These are phyloP conservation scores for Pterois miles DNA, from an alignment of 2,797 vertebrate genomes.

Conservation along the genomic window DNA sequence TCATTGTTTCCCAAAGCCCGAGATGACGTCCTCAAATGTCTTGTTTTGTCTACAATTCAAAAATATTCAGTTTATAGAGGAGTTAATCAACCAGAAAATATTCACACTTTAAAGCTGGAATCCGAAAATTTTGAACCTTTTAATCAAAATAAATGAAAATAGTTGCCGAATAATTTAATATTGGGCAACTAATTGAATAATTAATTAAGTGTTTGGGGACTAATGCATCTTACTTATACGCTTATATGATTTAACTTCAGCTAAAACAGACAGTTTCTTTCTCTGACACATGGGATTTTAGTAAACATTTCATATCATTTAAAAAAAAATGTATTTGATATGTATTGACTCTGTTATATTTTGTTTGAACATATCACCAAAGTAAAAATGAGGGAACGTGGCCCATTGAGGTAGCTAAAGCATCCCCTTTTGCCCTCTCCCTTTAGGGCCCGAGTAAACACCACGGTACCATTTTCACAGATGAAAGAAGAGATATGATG, in stretches of 20 bases:
- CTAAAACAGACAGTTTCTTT: background rate
- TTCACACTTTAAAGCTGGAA: too few relatives aligned
- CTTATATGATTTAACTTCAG: background rate
- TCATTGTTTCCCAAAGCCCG: too few relatives aligned
- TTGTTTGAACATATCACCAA: background rate
- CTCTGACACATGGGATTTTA: background rate
- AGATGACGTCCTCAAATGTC: too few relatives aligned
- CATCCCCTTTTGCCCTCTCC: background rate
- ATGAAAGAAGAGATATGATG: constrained; percentile 44
- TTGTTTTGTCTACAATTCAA: too few relatives aligned
- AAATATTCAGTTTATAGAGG: too few relatives aligned
- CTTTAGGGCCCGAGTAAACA: constrained; percentile 41
- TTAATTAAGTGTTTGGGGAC: background rate
- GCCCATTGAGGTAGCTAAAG: background rate
- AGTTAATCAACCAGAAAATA: too few relatives aligned
- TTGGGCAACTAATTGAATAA: too few relatives aligned
- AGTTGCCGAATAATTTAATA: too few relatives aligned
- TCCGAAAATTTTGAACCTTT: too few relatives aligned
- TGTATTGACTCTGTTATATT: background rate
- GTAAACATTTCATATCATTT: background rate
- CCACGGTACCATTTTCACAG: constrained; percentile 15
- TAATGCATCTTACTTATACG: background rate
- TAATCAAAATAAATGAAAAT: too few relatives aligned
- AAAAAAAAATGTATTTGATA: background rate
- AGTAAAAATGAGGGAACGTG: background rate